Evolutionary conservation across 2,888 invertebrate species (phyloP).

Genomic region (Zygothrica quintamaculata): DNA sequence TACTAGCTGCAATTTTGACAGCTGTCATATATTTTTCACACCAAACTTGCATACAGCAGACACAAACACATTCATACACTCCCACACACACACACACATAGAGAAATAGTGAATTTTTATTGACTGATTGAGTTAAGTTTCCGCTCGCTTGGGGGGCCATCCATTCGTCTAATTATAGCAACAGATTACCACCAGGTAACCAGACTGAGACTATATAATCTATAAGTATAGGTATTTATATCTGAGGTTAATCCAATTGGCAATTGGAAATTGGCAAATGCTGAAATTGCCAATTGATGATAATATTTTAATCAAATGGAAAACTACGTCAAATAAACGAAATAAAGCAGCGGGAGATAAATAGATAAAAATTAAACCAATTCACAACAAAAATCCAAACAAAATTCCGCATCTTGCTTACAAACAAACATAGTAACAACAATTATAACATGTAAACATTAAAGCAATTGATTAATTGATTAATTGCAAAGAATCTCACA

Average conservation of each 20-base stretch:
- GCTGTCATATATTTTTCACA: constrained; percentile 31
- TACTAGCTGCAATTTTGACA: constrained; percentile 8
- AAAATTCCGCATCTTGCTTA: constrained; percentile 23
- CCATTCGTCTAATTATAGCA: neutral
- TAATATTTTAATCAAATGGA: constrained; percentile 72
- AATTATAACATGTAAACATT: constrained; percentile 69
- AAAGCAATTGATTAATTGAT: constrained; percentile 72
- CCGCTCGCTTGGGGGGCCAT: neutral
- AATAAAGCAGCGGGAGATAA: constrained; percentile 78
- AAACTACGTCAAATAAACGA: constrained; percentile 76
- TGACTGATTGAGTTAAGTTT: constrained; percentile 11
- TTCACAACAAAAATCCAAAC: constrained; percentile 30
- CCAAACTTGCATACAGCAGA: constrained; percentile 4
- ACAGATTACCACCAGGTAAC: neutral
- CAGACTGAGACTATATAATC: too few relatives aligned
- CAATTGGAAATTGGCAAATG: too few relatives aligned
- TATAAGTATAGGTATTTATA: constrained; percentile 15
- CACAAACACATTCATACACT: too few relatives aligned
- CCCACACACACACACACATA: too few relatives aligned
- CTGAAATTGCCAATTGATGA: constrained; percentile 21
- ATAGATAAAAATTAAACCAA: constrained; percentile 74
- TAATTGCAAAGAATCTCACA: constrained; percentile 74
- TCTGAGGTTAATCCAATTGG: constrained; percentile 24
- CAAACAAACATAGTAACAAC: constrained; percentile 23
- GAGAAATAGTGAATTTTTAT: too few relatives aligned